These are phyloP conservation scores for Drosophila hamatofila DNA, from an alignment of 2,888 invertebrate genomes.

Conservation along the genomic window DNA sequence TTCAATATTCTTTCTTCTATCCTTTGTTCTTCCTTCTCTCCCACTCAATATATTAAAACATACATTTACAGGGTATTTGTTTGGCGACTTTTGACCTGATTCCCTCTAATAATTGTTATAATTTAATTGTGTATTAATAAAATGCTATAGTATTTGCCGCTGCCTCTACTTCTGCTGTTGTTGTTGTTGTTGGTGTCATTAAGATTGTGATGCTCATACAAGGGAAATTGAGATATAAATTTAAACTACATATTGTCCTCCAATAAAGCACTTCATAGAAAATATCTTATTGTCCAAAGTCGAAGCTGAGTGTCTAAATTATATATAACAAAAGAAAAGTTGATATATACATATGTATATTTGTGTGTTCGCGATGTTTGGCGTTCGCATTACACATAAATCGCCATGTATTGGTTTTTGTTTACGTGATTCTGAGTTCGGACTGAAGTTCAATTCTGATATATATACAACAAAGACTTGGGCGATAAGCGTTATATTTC, in stretches of 20 bases:
- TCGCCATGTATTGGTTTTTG: conserved; percentile 10
- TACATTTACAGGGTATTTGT: conserved; percentile 9
- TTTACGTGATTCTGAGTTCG: conserved; percentile 22
- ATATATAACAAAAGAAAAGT: conserved; percentile 3
- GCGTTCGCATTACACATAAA: conserved; percentile 25
- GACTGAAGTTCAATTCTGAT: conserved; percentile 6
- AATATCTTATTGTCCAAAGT: conserved; percentile 14
- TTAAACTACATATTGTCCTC: conserved; percentile 12
- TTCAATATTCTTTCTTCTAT: no score
- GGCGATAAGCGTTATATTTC: conserved; percentile 37
- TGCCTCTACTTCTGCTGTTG: background rate
- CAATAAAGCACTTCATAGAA: background rate
- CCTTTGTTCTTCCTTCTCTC: no score
- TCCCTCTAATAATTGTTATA: conserved; percentile 9
- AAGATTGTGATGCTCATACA: conserved; percentile 9
- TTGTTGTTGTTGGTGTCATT: conserved; percentile 5
- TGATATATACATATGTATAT: conserved; percentile 1
- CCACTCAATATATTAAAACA: background rate
- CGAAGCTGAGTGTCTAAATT: conserved; percentile 5
- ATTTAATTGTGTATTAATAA: conserved; percentile 27
- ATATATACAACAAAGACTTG: conserved; percentile 32
- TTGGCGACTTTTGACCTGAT: accelerated
- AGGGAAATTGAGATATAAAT: conserved; percentile 9
- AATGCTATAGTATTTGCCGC: conserved; percentile 15
- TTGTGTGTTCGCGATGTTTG: background rate